Base-by-base conservation (phyloP, 2,888 invertebrate genomes). In the Adela reaumurella region DNA sequence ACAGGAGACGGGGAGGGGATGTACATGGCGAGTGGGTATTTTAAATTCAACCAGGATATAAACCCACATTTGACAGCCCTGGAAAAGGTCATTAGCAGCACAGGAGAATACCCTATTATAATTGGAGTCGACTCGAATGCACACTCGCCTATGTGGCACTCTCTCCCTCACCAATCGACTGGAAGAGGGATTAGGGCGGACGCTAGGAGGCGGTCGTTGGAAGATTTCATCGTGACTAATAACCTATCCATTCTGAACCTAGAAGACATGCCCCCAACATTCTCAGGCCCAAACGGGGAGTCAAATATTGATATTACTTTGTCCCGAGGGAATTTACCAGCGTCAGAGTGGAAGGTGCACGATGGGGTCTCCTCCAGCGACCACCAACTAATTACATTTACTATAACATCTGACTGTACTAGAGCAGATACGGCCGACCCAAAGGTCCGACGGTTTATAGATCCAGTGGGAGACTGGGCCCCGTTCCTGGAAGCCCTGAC, bases 101-200 rank as follows among this genome's bases (percentile, higher is more conserved):
- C 14, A 14, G 6, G 14, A 3, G 11, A 14, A 3, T 14, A 14
- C 3, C 14, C 11, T 8, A 41, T 50, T 3, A 10, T 47, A 18
- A 41, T 50, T 2, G 47, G 46, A 2, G 42, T 44, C 18, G 49
- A 50, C 35, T 35, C 42, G 17, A 50, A 50, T 45, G 35, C 50
- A 2, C 50, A 50, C 42, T 50, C 50, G 11, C 46, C 46, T 3
- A 3, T 50, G 16, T 47, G 50, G 47, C 17, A 41, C 46, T 46
- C 43, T 5, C 3, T 2, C 1, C n/a, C 14, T 17, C 29, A 28
- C 3, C 47, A 47, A 8, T 50, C 19, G 17, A 6, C 19, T 2
- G 50, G 50, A 2, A 29, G 50, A 2, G 50, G 50, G 3, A 14
- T 17, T 3, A 46, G 20, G 17, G 19, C 35, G 8, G 44, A 43